Evolutionary conservation across 2,113 vertebrate species (phyloP), one percentile per base, ranked within the genome.

Genomic region (Mustela lutreola): DNA sequence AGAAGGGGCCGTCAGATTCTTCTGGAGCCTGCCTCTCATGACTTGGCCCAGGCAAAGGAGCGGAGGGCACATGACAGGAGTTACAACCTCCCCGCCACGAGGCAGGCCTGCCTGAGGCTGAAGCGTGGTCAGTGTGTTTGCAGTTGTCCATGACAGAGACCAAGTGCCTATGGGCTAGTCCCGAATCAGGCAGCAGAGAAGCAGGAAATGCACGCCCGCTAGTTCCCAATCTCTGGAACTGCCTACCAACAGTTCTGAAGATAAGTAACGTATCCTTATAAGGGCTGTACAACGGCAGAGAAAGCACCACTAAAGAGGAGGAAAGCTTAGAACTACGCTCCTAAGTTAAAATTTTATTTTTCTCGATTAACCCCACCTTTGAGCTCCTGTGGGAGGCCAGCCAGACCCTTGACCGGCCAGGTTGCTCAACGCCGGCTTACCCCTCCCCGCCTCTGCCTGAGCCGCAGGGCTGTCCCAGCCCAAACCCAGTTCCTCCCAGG

Each of bases 401-500:
- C 21, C 50, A 62, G 81, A 42, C 31, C 22, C 58, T 24, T 48
- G 5, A 24, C 45, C 50, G 62, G 65, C 65, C n/a, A 39, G 58
- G 36, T 2, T 15, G 33, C 2, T 12, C 62, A 81, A 45, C 11
- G 19, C 7, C 11, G 21, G 50, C 0, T 26, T 16, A 56, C 15
- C 39, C 10, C 36, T 4, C 33, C 42, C 24, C 11, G 15, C 36
- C 80, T 79, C 45, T 33, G 63, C 33, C 24, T 0, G 0, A 45
- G 5, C 12, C 4, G 7, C 4, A 58, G 6, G 19, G 19, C 56
- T 8, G 70, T 28, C 42, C 19, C 79, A 50, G 78, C n/a, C 48
- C 33, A 11, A 24, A 11, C 0, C 8, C 1, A 10, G 3, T 7
- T 31, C 75, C n/a, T 71, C 0, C 2, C 15, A 11, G 65, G 16